Percentiles rank a stretch among this genome's conserved stretches.
These are phyloP conservation scores for Triplophysa rosa DNA, from an alignment of 2,113 vertebrate genomes.

Conservation along the genomic window DNA sequence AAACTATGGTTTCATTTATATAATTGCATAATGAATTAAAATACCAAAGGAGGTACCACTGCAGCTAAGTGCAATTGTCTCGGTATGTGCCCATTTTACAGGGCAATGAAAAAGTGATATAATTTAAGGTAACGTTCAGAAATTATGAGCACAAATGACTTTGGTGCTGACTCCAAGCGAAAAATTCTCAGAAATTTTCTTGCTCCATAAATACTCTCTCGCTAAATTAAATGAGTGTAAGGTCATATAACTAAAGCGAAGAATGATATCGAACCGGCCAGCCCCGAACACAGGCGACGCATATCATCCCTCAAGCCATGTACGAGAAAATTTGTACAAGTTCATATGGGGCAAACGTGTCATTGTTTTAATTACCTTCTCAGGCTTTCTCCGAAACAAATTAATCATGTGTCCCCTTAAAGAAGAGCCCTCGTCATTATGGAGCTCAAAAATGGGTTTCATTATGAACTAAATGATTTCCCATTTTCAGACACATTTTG, in stretches of 20 bases:
- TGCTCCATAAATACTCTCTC: constrained; percentile 37
- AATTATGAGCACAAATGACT: constrained; percentile 30
- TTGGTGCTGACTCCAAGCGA: constrained; percentile 28
- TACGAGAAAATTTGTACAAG: constrained; percentile 38
- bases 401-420: constrained; percentile 55
- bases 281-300: neutral
- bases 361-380: constrained; percentile 59
- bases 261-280: constrained; percentile 26
- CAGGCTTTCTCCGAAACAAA: constrained; percentile 49
- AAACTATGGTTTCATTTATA: neutral
- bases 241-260: constrained; percentile 42
- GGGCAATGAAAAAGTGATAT: constrained; percentile 10
- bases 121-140: constrained; percentile 15
- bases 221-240: constrained; percentile 44
- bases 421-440: constrained; percentile 52
- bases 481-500: constrained; percentile 39
- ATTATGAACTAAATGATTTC: constrained; percentile 56
- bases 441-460: constrained; percentile 49
- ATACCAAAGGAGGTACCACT: neutral
- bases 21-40: constrained; percentile 3
- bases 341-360: constrained; percentile 42
- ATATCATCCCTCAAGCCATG: constrained; percentile 33
- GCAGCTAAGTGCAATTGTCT: constrained; percentile 1
- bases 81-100: constrained; percentile 17
- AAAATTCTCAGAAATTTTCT: constrained; percentile 28